These are phyloP conservation scores for Taeniopygia guttata DNA, from an alignment of 2,797 vertebrate species.

Conservation along the genomic window DNA sequence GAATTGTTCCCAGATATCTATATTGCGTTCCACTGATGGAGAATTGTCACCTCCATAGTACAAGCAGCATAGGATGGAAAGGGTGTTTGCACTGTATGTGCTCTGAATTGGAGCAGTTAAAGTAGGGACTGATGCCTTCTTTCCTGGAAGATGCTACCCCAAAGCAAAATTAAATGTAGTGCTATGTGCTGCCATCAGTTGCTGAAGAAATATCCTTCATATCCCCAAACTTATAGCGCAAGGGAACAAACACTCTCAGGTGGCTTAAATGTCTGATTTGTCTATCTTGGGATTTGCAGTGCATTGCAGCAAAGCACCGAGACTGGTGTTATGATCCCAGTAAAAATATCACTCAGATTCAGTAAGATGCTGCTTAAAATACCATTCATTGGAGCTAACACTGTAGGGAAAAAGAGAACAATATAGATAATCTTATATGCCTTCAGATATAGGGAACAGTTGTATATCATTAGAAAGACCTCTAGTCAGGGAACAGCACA, in stretches of 20 bases:
- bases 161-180: background rate
- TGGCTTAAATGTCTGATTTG: background rate
- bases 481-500: background rate
- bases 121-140: background rate
- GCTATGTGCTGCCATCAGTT: background rate
- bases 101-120: background rate
- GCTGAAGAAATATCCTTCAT: background rate
- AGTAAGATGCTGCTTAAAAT: background rate
- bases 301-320: background rate
- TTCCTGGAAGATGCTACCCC: background rate
- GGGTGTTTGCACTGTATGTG: background rate
- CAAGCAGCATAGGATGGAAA: background rate
- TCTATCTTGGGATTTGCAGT: background rate
- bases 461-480: background rate
- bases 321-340: background rate
- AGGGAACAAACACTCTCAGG: background rate
- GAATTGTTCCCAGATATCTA: background rate
- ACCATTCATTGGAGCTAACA: background rate
- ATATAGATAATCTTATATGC: background rate
- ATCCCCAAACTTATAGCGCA: background rate
- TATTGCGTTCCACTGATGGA: accelerated
- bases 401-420: background rate
- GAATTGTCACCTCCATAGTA: background rate
- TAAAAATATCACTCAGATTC: background rate
- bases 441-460: background rate